These are phyloP conservation scores for Phylloscopus trochilus DNA, from an alignment of 2,113 vertebrate species.

Conservation along the genomic window DNA sequence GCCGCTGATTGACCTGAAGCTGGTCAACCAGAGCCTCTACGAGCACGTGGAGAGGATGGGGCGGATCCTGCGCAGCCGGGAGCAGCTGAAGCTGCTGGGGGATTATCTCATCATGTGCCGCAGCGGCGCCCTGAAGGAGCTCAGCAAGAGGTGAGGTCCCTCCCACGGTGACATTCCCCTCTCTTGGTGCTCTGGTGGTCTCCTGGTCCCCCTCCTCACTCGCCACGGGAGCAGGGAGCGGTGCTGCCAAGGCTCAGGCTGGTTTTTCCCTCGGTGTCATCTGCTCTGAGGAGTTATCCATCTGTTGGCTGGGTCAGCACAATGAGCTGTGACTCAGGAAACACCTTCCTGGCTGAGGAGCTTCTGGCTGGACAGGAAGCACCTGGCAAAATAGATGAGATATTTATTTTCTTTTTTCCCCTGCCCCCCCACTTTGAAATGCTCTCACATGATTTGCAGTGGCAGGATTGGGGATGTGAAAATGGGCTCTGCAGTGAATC, in stretches of 20 bases:
- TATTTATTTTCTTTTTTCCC: neutral
- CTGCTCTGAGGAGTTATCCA: neutral
- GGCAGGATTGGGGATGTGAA: neutral
- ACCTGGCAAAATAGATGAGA: constrained; percentile 42
- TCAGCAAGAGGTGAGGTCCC: constrained; percentile 72
- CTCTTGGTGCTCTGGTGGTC: neutral
- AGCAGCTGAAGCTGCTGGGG: constrained; percentile 88
- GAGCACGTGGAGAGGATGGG: constrained; percentile 82
- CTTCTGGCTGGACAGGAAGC: constrained; percentile 44
- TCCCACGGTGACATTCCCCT: neutral
- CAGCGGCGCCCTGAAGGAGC: constrained; percentile 83
- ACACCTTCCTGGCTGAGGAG: neutral
- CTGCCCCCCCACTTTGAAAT: neutral
- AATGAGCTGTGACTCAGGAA: constrained; percentile 32
- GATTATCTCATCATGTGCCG: constrained; percentile 90
- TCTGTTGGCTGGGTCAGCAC: neutral
- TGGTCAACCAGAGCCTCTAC: constrained; percentile 84
- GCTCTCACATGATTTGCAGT: neutral
- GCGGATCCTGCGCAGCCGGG: constrained; percentile 72
- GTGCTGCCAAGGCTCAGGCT: neutral
- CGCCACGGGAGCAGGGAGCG: accelerated
- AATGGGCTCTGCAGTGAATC: neutral
- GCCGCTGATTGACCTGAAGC: constrained; percentile 86
- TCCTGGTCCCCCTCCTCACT: neutral
- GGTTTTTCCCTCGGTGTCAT: neutral